Evolutionary conservation across 2,113 vertebrate species (phyloP), one percentile per base, ranked within the genome.

Genomic region (Girardinichthys multiradiatus): DNA sequence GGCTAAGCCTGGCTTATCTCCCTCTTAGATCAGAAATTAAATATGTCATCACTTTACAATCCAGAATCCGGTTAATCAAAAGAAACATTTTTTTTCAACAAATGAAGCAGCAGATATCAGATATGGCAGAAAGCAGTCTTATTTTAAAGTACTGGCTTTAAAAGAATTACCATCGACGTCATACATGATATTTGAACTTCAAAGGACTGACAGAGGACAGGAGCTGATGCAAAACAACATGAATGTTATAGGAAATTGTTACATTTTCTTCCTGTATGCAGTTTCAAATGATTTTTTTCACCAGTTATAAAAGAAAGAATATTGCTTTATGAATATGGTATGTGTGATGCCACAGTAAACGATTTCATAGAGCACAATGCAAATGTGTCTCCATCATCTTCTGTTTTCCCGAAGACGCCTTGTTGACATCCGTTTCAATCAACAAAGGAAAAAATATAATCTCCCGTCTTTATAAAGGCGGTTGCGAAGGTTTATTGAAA

Each of bases 351-450:
- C 28, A 59, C 29, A 31, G 39, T 48, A 67, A 72, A 81, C 51
- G 57, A 2, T 30, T 68, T 62, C 62, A 82, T 61, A 57, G 76
- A 71, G 76, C 14, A 80, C 21, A 60, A 74, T 28, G 57, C 58
- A 76, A 80, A 80, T 30, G 45, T 71, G 76, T 68, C 72, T 75
- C 54, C 69, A 74, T 70, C 74, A 37, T 74, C 60, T 74, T 75
- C 64, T 74, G 69, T 71, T 85, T 81, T 88, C 77, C 73, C 85
- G 67, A 74, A 26, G 71, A 59, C 37, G 74, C 45, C 74, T 74
- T 90, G 87, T 91, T 57, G 62, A 85, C 86, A 90, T 87, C 74
- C 70, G 60, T 74, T 91, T 86, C 85, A 92, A 91, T 92, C 86
- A 91, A 80, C 85, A 87, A 74, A 76, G 66, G 79, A 86, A 76